phyloP scores from a whole-genome alignment of 2,113 vertebrate genomes.

The Eurystomus gularis region DNA sequence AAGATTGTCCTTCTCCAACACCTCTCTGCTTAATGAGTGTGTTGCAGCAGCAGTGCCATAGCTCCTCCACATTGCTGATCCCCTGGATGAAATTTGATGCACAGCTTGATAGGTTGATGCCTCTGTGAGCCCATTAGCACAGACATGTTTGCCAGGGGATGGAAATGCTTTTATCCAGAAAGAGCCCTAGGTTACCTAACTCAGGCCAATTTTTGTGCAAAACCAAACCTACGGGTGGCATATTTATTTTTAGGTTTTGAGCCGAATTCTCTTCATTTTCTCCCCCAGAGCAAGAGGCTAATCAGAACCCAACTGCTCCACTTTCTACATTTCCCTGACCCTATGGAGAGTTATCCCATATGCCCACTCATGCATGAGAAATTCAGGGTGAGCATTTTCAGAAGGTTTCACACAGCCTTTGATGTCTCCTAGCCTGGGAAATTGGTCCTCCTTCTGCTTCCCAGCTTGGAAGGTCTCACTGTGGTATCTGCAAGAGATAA shows the following conservation, averaged over 20 bases:
- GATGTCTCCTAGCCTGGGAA: conserved; percentile 66
- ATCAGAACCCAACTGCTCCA: neutral
- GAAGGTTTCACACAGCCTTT: conserved; percentile 68
- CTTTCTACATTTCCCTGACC: conserved; percentile 8
- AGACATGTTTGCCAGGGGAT: neutral
- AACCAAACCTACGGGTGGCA: neutral
- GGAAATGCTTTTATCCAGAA: neutral
- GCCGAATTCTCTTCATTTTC: conserved; percentile 30
- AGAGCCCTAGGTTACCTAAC: conserved; percentile 6
- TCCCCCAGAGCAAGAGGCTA: neutral
- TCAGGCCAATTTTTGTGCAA: neutral
- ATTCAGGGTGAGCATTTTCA: conserved; percentile 48
- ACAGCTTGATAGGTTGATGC: neutral
- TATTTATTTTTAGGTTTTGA: conserved; percentile 33
- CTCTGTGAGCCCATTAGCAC: neutral
- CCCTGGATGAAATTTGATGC: neutral
- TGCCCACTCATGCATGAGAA: conserved; percentile 62
- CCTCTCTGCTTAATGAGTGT: neutral
- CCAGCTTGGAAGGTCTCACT: conserved; percentile 54
- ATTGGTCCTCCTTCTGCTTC: conserved; percentile 44
- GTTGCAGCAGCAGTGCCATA: neutral
- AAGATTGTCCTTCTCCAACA: neutral
- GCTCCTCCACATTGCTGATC: neutral
- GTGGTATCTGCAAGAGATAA: conserved; percentile 60
- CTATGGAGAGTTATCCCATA: conserved; percentile 43